Evolutionary conservation across 2,888 invertebrate species (phyloP), one percentile per base, ranked within the genome.

Genomic region (Sicus ferrugineus): DNA sequence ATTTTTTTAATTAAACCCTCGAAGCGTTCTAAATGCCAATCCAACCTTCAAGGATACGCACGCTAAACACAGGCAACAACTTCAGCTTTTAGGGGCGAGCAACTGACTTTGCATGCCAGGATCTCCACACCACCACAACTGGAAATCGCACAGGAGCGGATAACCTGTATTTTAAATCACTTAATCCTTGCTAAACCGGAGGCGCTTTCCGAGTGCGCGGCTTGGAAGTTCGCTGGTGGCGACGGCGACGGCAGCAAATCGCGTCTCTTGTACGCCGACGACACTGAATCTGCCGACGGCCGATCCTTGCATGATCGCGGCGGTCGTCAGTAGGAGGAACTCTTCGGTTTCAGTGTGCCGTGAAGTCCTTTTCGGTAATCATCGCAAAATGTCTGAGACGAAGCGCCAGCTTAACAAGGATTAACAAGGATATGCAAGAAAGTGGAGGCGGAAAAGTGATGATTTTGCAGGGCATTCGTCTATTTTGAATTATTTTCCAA

Each of bases 1-100:
- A 85, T 79, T 81, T 85, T 80, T 85, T 85, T 81, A 85, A 84
- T 79, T 85, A 84, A 77, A 77, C 72, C 75, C 73, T 72, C 73
- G 72, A 73, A 72, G 70, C 72, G 70, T 73, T 71, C 50, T 23
- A 58, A 31, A 68, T 54, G 38, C 58, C 52, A 63, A 63, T 26
- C 56, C 16, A 64, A 58, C 30, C 54, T 46, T 46, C 34, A 56
- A 56, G 48, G 63, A 71, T 9, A 67, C 34, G 28, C 1, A 23
- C 46, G 46, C 46, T 16, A 14, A 7, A 26, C 26, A 54, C 26
- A 7, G 21, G 23, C n/a, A 59, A 11, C 28, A 61, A n/a, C n/a
- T n/a, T n/a, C n/a, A n/a, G n/a, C n/a, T n/a, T n/a, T n/a, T n/a
- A n/a, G n/a, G n/a, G n/a, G n/a, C n/a, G n/a, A n/a, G n/a, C n/a